Conservation (phyloP, 2,113 vertebrate species). For the Acinonyx jubatus region DNA sequence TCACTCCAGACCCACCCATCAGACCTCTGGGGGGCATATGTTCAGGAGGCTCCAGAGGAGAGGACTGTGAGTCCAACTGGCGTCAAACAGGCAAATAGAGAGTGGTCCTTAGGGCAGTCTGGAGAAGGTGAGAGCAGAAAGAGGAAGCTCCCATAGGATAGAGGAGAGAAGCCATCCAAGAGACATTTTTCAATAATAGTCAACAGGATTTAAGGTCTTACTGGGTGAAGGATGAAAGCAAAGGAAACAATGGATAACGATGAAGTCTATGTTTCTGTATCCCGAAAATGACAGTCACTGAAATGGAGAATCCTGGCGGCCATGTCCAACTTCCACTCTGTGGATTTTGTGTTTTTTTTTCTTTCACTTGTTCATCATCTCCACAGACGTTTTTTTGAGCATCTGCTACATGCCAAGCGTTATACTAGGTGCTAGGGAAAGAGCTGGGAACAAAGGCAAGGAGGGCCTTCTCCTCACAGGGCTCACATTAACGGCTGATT, state of each 20-base stretch:
- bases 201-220: conserved; percentile 41
- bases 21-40: background rate
- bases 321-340: background rate
- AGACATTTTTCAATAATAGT: background rate
- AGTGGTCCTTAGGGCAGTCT: background rate
- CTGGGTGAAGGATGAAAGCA: background rate
- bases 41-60: background rate
- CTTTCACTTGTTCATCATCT: background rate
- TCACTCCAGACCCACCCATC: background rate
- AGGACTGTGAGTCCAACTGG: background rate
- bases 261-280: background rate
- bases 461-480: background rate
- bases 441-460: background rate
- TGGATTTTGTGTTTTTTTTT: background rate
- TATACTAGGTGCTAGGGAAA: background rate
- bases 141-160: conserved; percentile 8
- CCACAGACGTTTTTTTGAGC: background rate
- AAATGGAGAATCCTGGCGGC: background rate
- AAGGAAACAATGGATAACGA: background rate
- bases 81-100: background rate
- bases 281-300: background rate
- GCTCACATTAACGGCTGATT: background rate
- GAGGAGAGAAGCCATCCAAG: background rate
- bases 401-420: background rate
- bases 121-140: background rate